These are phyloP conservation scores for Momotus momota DNA, from an alignment of 2,797 vertebrate genomes.

Conservation along the genomic window DNA sequence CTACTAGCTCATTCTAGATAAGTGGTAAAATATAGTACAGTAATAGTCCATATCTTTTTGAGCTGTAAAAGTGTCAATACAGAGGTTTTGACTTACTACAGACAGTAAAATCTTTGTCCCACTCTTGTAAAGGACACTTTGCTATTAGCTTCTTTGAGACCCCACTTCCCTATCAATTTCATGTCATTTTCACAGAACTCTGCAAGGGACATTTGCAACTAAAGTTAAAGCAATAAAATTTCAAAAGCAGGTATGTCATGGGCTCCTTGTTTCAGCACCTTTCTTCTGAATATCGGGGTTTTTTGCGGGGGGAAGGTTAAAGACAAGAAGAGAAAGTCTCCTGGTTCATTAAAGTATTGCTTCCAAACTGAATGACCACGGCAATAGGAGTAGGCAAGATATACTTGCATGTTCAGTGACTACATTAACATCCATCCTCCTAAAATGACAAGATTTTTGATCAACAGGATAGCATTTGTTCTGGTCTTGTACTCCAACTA, in stretches of 20 bases:
- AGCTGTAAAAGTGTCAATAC: background rate
- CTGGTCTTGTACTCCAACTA: background rate
- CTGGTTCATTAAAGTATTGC: background rate
- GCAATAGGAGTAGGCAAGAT: background rate
- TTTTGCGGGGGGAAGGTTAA: fast-evolving
- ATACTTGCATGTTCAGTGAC: background rate
- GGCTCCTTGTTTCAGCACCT: background rate
- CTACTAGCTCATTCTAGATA: background rate
- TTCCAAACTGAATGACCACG: background rate
- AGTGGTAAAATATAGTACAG: background rate
- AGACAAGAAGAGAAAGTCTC: background rate
- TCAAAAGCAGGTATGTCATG: background rate
- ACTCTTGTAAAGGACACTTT: background rate
- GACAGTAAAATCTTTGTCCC: background rate
- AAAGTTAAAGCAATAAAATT: background rate
- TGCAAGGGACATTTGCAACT: background rate
- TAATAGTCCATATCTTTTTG: background rate
- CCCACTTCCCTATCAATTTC: background rate
- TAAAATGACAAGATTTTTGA: background rate
- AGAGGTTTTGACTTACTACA: background rate
- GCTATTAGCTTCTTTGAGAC: background rate
- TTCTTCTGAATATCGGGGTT: background rate
- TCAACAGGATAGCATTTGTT: background rate
- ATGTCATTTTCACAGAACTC: background rate
- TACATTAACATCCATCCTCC: background rate